A percentile compares a stretch with the other conserved stretches of the same genome.
Evolutionary conservation across 2,113 vertebrate genomes (phyloP).

Genomic region (Mormoops blainvillei): DNA sequence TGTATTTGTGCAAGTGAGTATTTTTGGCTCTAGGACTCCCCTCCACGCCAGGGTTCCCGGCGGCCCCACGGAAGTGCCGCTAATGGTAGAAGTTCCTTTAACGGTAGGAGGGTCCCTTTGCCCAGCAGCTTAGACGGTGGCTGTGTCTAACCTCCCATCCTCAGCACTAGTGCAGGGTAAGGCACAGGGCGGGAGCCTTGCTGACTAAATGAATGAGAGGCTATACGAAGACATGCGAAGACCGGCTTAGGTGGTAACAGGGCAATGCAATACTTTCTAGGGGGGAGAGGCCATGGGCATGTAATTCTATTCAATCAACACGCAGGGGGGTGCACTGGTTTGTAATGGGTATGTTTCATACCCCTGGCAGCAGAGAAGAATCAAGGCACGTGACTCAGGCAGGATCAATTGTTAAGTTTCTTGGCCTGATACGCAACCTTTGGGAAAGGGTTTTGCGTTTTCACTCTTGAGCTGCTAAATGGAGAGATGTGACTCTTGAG

Average conservation of each 20-base stretch:
- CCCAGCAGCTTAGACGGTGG: not conserved
- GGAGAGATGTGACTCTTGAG: not conserved
- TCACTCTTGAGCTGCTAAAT: not conserved
- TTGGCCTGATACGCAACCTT: not conserved
- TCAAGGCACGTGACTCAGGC: not conserved
- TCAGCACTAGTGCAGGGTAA: not conserved
- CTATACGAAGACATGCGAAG: fast-evolving
- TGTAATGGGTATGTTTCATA: not conserved
- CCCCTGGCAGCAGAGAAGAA: not conserved
- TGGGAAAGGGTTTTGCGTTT: not conserved
- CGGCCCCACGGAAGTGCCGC: not conserved
- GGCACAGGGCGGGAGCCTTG: not conserved
- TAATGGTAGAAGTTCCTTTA: not conserved
- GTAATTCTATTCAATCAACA: not conserved
- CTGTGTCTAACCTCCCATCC: not conserved
- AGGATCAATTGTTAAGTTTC: not conserved
- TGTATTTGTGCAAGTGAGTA: not conserved
- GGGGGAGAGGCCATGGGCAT: not conserved
- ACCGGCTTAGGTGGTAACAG: not conserved
- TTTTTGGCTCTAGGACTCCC: not conserved
- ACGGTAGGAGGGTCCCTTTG: no score
- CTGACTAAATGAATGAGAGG: not conserved
- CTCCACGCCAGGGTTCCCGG: not conserved
- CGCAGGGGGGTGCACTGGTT: no score
- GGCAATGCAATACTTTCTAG: not conserved